Evolutionary conservation across 2,113 vertebrate genomes (phyloP), one percentile per base, ranked within the genome.

Genomic region (Mormyrus lacerda): DNA sequence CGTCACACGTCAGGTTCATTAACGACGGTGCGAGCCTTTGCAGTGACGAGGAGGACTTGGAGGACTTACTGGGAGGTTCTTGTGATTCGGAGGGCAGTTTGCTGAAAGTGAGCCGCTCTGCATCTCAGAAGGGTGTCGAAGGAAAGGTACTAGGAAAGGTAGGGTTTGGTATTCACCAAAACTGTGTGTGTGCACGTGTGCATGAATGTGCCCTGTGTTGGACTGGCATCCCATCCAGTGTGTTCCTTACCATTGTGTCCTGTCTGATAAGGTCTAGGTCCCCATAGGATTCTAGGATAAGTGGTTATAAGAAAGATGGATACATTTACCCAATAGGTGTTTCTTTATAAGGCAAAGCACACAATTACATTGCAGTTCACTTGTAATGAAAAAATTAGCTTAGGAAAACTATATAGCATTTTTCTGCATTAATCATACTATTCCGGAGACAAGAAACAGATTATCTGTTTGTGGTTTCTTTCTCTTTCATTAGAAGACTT

Each of bases 31-130:
- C 92, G 3, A 91, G 76, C 87, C 73, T 95, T 69, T 96, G 96
- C 79, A 96, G 96, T 0, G 96, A 96, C 50, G 95, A 96, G 88
- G 95, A 97, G 85, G 96, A 96, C 50, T 92, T 95, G 93, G 94
- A 65, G 89, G 92, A 87, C 42, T 7, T 95, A 85, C 89, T 95
- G 19, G 95, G 93, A 73, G 95, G 94, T 8, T 91, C 95, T 73
- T 50, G 92, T 42, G 91, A 93, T 85, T 65, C 87, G 13, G 53
- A 65, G 51, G 82, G 82, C 42, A 91, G 82, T 44, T 90, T 89
- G 87, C 2, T 61, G 5, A 21, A 87, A 61, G 35, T 65, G 17
- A n/a, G 24, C 7, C 3, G 39, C 13, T 31, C 48, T 27, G 13
- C 2, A 4, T 55, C 85, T 79, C 48, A 35, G 42, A 35, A 89